Base-by-base conservation (phyloP, 1,140 invertebrate species). In the Neomicropteryx cornuta region DNA sequence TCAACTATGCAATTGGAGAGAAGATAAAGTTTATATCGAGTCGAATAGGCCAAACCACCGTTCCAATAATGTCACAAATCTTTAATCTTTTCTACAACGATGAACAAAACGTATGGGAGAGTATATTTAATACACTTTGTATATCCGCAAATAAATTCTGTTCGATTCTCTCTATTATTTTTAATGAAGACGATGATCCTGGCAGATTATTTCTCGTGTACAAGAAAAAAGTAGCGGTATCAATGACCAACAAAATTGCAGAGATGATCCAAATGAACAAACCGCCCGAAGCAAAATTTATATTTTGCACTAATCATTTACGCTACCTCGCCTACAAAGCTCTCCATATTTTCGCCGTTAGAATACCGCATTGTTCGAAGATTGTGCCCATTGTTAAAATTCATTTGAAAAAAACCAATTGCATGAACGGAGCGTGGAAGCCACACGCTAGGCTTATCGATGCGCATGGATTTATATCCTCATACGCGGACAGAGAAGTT, bases 101-200 rank as follows among this genome's bases (percentile, higher is more conserved):
- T 36, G 61, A 61, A 52, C 46, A 55, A 33, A 40, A 51, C 13
- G 45, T 68, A 35, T 67, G 62, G 66, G 43, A 48, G 17, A 58
- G 66, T 38, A 46, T 66, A 34, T 68, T 66, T 45, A 45, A 49
- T 4, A 62, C 63, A 19, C 51, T 66, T 18, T 67, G 58, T 46
- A 41, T 67, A 14, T 62, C 64, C 16, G 64, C 64, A 3, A 67
- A 68, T 50, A 68, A 68, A 46, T 66, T 68, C 40, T 67, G 66
- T 42, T 60, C 64, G 4, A 68, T 68, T 18, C 46, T 65, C 38
- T 50, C 58, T 11, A 44, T 66, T 19, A 35, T 60, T 4, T 62
- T 53, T 40, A 42, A 53, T 37, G 45, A 54, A 33, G 41, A 45
- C 21, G 51, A 58, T 14, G 60, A 61, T 48, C 36, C 37, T 4